phyloP scores from a whole-genome alignment of 1,140 invertebrate genomes.

The Cydia strobilella region DNA sequence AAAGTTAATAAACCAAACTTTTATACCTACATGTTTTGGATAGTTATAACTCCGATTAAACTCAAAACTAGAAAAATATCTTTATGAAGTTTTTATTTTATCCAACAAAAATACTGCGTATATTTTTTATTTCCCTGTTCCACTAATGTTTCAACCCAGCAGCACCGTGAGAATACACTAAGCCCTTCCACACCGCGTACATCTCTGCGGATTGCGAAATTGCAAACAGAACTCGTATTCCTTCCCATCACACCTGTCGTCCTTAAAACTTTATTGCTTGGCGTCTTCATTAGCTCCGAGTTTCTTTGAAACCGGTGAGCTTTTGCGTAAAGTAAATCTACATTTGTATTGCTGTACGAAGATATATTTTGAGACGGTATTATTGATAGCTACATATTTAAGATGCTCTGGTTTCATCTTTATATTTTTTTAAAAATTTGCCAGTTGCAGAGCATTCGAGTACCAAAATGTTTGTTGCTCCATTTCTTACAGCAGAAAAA shows the following conservation, averaged over 20 bases:
- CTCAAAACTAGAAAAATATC: no score
- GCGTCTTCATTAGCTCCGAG: slow-evolving; percentile 49
- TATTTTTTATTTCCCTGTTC: neutral
- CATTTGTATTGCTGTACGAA: neutral
- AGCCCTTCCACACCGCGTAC: slow-evolving; percentile 21
- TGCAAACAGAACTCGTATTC: slow-evolving; percentile 38
- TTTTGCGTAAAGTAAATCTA: slow-evolving; percentile 28
- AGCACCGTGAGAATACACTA: slow-evolving; percentile 17
- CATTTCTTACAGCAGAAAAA: no score
- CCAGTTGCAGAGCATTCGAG: no score
- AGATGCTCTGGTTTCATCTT: no score
- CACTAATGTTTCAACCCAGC: neutral
- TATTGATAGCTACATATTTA: neutral
- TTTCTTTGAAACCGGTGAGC: slow-evolving; percentile 43
- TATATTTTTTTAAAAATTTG: no score
- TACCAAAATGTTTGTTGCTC: no score
- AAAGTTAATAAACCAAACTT: no score
- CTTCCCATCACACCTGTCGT: slow-evolving; percentile 44
- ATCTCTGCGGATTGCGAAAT: slow-evolving; percentile 38
- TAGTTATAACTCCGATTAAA: no score
- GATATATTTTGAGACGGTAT: neutral
- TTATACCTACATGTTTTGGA: no score
- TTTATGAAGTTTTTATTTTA: no score
- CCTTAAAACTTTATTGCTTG: slow-evolving; percentile 49
- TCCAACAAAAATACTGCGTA: neutral